phyloP scores from a whole-genome alignment of 2,888 invertebrate species.

The Rhagophthalmus giganteus region DNA sequence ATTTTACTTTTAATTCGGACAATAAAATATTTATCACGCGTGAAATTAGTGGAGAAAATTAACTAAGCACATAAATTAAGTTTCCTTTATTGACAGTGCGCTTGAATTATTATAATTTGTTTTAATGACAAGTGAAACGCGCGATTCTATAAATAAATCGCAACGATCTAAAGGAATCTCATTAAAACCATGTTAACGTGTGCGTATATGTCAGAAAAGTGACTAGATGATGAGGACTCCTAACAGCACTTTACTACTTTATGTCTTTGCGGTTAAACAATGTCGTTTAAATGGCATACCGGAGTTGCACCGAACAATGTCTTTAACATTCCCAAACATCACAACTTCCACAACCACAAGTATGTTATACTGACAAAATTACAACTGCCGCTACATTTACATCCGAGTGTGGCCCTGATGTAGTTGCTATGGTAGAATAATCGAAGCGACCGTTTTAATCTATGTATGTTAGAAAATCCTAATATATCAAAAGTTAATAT shows the following conservation, averaged over 20 bases:
- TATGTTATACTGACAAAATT: slow-evolving; percentile 31
- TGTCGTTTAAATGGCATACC: slow-evolving; percentile 26
- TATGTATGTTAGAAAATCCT: too few species aligned
- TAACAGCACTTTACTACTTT: slow-evolving; percentile 19
- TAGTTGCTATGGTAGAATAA: too few species aligned
- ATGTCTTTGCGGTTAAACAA: slow-evolving; percentile 25
- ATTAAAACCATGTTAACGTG: neutral
- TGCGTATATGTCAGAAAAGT: slow-evolving; percentile 1
- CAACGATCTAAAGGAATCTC: neutral
- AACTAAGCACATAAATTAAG: slow-evolving; percentile 12
- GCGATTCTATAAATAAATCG: neutral
- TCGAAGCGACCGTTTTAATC: too few species aligned
- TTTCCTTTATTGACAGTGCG: neutral
- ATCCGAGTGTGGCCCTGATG: too few species aligned
- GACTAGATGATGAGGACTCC: slow-evolving; percentile 13
- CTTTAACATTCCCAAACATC: slow-evolving; percentile 32
- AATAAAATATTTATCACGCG: slow-evolving; percentile 13
- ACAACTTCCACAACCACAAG: slow-evolving; percentile 28
- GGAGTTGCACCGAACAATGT: slow-evolving; percentile 29
- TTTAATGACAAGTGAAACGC: neutral
- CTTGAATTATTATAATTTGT: neutral
- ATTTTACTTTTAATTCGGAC: slow-evolving; percentile 22
- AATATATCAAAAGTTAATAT: too few species aligned
- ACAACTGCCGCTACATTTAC: slow-evolving; percentile 28
- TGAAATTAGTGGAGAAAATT: slow-evolving; percentile 15